Percentiles rank a stretch among this genome's conserved stretches.
Evolutionary conservation across 64 coral and sea anemone species (phyloP).

Genomic region (Orbicella faveolata): DNA sequence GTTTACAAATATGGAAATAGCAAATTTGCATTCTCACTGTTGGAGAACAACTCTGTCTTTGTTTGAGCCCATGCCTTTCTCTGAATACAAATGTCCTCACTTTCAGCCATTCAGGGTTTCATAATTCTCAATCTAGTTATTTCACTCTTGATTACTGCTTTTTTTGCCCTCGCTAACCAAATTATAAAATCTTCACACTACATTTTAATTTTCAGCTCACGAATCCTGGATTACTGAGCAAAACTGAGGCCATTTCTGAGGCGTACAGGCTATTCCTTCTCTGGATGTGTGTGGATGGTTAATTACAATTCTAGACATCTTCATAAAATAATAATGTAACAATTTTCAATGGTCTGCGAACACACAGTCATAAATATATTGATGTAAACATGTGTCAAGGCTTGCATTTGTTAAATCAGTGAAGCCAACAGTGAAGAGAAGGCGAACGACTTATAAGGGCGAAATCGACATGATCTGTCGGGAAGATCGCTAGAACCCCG

Average conservation of each 20-base stretch:
- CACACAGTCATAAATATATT: constrained; percentile 90
- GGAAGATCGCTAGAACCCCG: neutral
- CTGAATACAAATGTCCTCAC: constrained; percentile 45
- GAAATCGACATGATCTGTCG: constrained; percentile 23
- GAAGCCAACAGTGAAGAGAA: constrained; percentile 22
- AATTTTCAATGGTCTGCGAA: constrained; percentile 72
- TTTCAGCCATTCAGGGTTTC: constrained; percentile 20
- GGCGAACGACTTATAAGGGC: constrained; percentile 2
- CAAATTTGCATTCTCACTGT: constrained; percentile 73
- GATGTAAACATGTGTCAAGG: constrained; percentile 74
- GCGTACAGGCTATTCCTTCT: constrained; percentile 2
- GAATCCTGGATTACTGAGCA: neutral
- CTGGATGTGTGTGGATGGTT: constrained; percentile 26
- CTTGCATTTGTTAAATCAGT: constrained; percentile 93
- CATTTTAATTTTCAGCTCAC: constrained; percentile 10
- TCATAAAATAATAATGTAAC: constrained; percentile 91
- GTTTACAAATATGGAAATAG: constrained; percentile 70
- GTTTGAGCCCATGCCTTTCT: neutral
- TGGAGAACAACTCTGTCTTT: constrained; percentile 42
- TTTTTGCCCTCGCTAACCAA: neutral
- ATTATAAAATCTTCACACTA: neutral
- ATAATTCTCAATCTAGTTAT: constrained; percentile 19
- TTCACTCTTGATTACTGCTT: constrained; percentile 7
- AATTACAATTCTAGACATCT: constrained; percentile 76
- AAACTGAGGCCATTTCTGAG: neutral